Evolutionary conservation across 2,797 vertebrate genomes (phyloP).

Genomic region (Morelia viridis): DNA sequence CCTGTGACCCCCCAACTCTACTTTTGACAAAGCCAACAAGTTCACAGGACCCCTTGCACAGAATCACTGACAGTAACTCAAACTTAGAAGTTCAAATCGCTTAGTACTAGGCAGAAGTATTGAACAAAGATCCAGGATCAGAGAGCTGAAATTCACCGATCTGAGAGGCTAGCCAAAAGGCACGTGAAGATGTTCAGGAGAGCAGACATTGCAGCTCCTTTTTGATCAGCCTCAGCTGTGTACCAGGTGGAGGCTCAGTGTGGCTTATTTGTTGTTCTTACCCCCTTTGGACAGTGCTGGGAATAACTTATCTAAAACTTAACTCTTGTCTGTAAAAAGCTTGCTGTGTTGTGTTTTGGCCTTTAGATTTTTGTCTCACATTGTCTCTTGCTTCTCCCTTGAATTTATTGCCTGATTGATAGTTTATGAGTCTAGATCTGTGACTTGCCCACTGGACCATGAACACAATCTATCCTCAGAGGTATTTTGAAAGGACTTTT

Average conservation of each 20-base stretch:
- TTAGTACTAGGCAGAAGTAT: background rate
- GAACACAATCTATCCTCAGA: background rate
- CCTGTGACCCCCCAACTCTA: background rate
- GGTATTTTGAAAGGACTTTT: background rate
- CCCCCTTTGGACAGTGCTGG: background rate
- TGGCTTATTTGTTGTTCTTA: background rate
- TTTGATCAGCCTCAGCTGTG: background rate
- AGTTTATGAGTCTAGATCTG: background rate
- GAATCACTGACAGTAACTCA: background rate
- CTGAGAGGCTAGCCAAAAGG: background rate
- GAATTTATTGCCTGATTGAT: background rate
- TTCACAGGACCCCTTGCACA: background rate
- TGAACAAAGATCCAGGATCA: background rate
- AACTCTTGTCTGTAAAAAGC: background rate
- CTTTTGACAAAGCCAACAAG: background rate
- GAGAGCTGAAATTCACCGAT: background rate
- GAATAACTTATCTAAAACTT: background rate
- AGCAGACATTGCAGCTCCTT: background rate
- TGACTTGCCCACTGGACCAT: background rate
- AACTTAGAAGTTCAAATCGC: background rate
- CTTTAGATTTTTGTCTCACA: background rate
- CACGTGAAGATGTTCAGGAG: background rate
- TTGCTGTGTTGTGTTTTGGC: background rate
- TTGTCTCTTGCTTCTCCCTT: background rate
- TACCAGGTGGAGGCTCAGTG: background rate